A percentile compares a stretch with the other conserved stretches of the same genome.
phyloP scores from a whole-genome alignment of 2,797 vertebrate genomes.

The Notolepis coatsorum region DNA sequence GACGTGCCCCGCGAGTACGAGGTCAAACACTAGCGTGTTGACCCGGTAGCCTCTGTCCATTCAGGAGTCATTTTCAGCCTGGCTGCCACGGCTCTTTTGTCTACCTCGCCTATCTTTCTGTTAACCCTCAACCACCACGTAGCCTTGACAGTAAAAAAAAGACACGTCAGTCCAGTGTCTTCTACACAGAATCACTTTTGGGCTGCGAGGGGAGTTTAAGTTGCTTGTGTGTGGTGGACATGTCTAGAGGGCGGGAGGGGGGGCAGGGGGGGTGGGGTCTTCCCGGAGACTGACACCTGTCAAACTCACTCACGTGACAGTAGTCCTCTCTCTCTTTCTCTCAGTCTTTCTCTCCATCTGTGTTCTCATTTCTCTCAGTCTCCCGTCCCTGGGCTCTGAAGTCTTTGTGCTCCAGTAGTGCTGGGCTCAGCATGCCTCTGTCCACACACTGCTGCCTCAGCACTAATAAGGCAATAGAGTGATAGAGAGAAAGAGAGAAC shows the following conservation, averaged over 20 bases:
- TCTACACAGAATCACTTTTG: neutral
- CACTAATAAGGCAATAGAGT: conserved; percentile 79
- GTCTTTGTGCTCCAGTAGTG: conserved; percentile 80
- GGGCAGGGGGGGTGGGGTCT: conserved; percentile 28
- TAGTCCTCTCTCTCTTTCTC: conserved; percentile 22
- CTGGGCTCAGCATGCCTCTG: conserved; percentile 81
- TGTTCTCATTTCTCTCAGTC: conserved; percentile 35
- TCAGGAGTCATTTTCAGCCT: conserved; percentile 64
- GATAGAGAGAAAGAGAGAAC: conserved; percentile 68
- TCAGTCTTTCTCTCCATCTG: conserved; percentile 16
- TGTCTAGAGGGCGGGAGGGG: conserved; percentile 26
- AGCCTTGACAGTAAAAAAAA: conserved; percentile 18
- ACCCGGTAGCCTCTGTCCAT: conserved; percentile 64
- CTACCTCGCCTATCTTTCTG: conserved; percentile 55
- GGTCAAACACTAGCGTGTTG: conserved; percentile 67
- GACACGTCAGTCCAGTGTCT: neutral
- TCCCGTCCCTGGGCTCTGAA: conserved; percentile 68
- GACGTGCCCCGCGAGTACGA: conserved; percentile 57
- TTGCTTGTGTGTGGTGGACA: conserved; percentile 32
- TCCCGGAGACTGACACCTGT: conserved; percentile 68
- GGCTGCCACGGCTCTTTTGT: conserved; percentile 55
- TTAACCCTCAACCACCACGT: conserved; percentile 54
- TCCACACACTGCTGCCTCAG: conserved; percentile 82
- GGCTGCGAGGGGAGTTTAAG: neutral
- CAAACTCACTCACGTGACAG: conserved; percentile 52